Evolutionary conservation across 2,113 vertebrate genomes (phyloP).

Genomic region (Antennarius striatus): DNA sequence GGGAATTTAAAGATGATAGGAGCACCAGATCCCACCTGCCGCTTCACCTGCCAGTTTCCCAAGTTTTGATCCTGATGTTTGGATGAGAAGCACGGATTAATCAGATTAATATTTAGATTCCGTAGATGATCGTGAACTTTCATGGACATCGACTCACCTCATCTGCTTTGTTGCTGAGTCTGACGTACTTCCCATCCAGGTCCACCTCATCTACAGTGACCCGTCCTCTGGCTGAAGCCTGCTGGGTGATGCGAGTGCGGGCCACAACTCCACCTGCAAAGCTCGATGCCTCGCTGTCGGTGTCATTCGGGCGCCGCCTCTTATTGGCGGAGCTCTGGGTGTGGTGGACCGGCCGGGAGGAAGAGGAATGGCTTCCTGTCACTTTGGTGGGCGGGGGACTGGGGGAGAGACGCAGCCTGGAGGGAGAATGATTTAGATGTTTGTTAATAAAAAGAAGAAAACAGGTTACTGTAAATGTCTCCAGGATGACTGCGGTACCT

Average conservation of each 20-base stretch:
- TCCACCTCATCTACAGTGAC: slow-evolving; percentile 95
- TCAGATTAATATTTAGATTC: too few species aligned
- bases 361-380: slow-evolving; percentile 74
- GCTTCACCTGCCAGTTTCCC: slow-evolving; percentile 95
- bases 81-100: background rate
- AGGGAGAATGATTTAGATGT: background rate
- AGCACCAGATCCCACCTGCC: slow-evolving; percentile 86
- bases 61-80: slow-evolving; percentile 88
- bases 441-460: too few species aligned
- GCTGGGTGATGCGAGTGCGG: slow-evolving; percentile 90
- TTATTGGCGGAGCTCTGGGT: slow-evolving; percentile 80
- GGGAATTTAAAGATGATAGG: slow-evolving; percentile 89
- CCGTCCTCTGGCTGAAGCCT: slow-evolving; percentile 90
- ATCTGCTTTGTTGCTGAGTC: slow-evolving; percentile 93
- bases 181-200: slow-evolving; percentile 90
- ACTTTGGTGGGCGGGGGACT: slow-evolving; percentile 84
- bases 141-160: slow-evolving; percentile 79
- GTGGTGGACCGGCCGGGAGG: slow-evolving; percentile 41
- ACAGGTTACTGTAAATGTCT: background rate
- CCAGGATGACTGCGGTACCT: slow-evolving; percentile 70
- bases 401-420: slow-evolving; percentile 91
- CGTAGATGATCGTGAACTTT: too few species aligned
- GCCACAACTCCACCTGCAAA: slow-evolving; percentile 74
- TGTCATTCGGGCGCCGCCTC: slow-evolving; percentile 88
- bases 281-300: slow-evolving; percentile 81